phyloP scores from a whole-genome alignment of 2,113 vertebrate species.

The Clarias macrocephalus region DNA sequence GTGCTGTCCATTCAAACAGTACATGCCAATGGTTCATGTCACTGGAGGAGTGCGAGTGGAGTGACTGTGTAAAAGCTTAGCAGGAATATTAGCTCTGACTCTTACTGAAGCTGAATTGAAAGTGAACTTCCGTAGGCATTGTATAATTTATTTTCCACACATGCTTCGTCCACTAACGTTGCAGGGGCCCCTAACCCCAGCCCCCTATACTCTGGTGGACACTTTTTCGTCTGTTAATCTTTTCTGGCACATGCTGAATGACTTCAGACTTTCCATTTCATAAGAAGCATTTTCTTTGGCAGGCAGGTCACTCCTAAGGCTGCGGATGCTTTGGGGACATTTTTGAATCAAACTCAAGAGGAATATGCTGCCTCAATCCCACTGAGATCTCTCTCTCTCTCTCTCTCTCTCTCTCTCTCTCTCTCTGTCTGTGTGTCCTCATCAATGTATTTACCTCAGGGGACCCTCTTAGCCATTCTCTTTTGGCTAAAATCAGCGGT shows the following conservation, averaged over 20 bases:
- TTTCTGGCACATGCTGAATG: constrained; percentile 67
- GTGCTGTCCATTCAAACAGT: constrained; percentile 28
- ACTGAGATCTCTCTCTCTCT: constrained; percentile 25
- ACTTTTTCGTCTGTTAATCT: constrained; percentile 59
- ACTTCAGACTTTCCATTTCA: constrained; percentile 83
- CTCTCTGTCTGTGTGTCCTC: not conserved
- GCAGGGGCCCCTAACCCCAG: constrained; percentile 41
- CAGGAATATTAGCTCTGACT: constrained; percentile 7
- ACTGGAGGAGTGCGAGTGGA: constrained; percentile 17
- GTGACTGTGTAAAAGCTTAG: constrained; percentile 22
- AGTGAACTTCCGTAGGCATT: constrained; percentile 45
- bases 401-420: constrained; percentile 10
- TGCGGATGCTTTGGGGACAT: constrained; percentile 71
- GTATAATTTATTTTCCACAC: constrained; percentile 51
- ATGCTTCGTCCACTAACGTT: constrained; percentile 23
- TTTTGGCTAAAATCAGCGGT: constrained; percentile 37
- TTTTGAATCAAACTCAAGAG: constrained; percentile 67
- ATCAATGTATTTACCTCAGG: constrained; percentile 34
- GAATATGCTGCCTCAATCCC: constrained; percentile 57
- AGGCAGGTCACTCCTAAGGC: constrained; percentile 59
- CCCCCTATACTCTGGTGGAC: constrained; percentile 62
- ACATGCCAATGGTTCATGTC: constrained; percentile 36
- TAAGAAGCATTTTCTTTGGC: constrained; percentile 74
- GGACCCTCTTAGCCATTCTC: constrained; percentile 38
- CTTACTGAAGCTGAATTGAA: constrained; percentile 17